Conservation (phyloP, 2,888 invertebrate species). For the Xylota segnis region DNA sequence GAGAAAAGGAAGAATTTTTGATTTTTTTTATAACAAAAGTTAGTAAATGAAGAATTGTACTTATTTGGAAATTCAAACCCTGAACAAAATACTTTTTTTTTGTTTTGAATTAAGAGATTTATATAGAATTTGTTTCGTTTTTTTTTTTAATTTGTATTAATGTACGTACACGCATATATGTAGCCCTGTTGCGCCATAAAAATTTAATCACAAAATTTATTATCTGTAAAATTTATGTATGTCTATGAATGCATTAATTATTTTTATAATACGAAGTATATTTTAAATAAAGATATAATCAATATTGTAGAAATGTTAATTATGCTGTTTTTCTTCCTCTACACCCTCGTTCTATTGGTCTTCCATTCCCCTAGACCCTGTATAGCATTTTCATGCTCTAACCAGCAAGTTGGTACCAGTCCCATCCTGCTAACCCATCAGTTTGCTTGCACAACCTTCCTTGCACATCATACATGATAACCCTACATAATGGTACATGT, state of each 20-base stretch:
- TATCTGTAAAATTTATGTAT: constrained; percentile 55
- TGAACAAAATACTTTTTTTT: constrained; percentile 70
- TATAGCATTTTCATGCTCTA: no score
- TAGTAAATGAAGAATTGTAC: constrained; percentile 46
- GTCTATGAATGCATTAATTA: constrained; percentile 57
- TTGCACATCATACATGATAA: no score
- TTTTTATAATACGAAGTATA: constrained; percentile 62
- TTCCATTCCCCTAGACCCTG: no score
- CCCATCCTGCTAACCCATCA: no score
- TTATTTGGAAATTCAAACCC: constrained; percentile 65
- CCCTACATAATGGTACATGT: no score
- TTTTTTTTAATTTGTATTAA: constrained; percentile 41
- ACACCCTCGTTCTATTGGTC: no score
- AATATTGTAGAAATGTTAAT: constrained; percentile 49
- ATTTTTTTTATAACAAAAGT: constrained; percentile 21
- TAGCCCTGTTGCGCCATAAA: constrained; percentile 64
- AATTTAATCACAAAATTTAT: constrained; percentile 68
- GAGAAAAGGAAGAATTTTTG: constrained; percentile 8
- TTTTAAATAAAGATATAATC: constrained; percentile 69
- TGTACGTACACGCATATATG: constrained; percentile 49
- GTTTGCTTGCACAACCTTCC: no score
- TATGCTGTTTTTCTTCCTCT: no score
- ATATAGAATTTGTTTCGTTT: constrained; percentile 16
- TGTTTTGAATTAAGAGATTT: neutral
- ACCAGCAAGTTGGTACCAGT: no score